Conservation (phyloP, 2,113 vertebrate genomes). For the Copsychus sechellarum region DNA sequence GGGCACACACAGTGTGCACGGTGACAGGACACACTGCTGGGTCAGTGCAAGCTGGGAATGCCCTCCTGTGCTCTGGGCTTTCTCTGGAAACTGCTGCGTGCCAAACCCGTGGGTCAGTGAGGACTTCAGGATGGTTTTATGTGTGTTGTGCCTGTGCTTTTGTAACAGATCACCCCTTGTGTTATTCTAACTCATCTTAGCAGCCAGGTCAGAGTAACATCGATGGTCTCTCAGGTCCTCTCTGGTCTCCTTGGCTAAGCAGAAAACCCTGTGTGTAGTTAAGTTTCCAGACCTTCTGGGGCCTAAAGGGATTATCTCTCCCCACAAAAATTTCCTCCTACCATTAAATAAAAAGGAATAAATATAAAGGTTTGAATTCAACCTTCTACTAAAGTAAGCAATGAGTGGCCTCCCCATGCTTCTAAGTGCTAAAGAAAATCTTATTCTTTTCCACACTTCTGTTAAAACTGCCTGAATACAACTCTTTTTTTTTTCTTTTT, state of each 20-base stretch:
- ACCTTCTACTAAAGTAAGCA: neutral
- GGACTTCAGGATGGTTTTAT: too few species aligned
- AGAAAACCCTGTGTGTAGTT: neutral
- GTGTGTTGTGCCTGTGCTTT: neutral
- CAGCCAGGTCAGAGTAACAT: neutral
- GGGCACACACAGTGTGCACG: fast-evolving
- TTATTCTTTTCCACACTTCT: neutral
- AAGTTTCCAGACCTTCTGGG: neutral
- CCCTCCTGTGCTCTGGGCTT: neutral
- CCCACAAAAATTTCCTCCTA: neutral
- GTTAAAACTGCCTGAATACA: neutral
- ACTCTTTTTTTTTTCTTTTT: neutral
- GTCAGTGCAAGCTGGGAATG: neutral
- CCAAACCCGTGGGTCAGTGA: neutral
- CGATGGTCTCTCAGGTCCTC: fast-evolving
- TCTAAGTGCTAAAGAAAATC: neutral
- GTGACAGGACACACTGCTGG: neutral
- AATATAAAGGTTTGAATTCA: neutral
- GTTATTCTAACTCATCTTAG: neutral
- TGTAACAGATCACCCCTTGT: neutral
- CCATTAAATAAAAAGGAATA: neutral
- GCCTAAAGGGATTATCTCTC: neutral
- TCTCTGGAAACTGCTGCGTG: neutral
- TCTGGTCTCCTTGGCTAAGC: neutral
- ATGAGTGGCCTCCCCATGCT: neutral